Percentiles rank a stretch among this genome's conserved stretches.
Evolutionary conservation across 2,113 vertebrate species (phyloP).

Genomic region (Pipa parva): DNA sequence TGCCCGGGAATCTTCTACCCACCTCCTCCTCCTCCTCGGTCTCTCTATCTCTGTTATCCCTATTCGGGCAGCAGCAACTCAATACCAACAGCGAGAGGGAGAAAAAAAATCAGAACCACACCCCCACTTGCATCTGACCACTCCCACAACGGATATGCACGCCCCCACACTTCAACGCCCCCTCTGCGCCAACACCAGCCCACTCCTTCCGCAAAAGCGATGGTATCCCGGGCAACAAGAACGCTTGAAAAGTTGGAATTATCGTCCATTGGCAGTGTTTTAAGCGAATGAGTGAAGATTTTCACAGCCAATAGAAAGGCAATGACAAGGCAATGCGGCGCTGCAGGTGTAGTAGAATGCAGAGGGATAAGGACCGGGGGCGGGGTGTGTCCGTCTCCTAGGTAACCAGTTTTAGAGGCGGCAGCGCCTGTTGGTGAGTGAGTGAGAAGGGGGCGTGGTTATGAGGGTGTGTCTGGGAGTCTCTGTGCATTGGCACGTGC

Average conservation of each 20-base stretch:
- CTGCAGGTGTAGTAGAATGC: conserved; percentile 36
- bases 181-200: conserved; percentile 39
- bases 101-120: neutral
- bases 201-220: conserved; percentile 27
- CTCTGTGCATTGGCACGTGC: too few species aligned
- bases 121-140: neutral
- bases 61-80: conserved; percentile 23
- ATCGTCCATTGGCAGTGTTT: neutral
- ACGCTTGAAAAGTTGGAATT: neutral
- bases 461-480: too few species aligned
- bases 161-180: neutral
- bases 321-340: neutral
- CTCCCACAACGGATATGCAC: too few species aligned
- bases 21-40: conserved; percentile 21
- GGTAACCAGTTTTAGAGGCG: conserved; percentile 9
- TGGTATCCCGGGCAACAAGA: neutral
- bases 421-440: too few species aligned
- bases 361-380: conserved; percentile 6
- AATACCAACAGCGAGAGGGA: conserved; percentile 26
- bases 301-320: neutral
- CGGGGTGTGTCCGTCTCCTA: conserved; percentile 6
- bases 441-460: too few species aligned
- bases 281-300: neutral
- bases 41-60: conserved; percentile 31
- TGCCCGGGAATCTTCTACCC: conserved; percentile 9